Evolutionary conservation across 2,113 vertebrate species (phyloP), one percentile per base, ranked within the genome.

Genomic region (Ophthalmolycus amberensis): DNA sequence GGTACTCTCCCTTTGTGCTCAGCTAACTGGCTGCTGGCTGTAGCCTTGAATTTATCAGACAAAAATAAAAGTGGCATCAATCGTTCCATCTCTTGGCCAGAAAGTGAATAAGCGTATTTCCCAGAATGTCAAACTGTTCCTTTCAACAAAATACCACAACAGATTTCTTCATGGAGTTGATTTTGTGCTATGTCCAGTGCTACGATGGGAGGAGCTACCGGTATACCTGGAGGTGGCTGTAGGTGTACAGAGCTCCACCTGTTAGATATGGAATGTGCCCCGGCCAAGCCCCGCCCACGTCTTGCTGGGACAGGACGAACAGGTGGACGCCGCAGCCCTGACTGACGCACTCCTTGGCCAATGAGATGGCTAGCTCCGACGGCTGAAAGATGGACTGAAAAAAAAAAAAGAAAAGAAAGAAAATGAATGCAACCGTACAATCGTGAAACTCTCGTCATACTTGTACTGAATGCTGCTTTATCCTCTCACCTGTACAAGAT

Each of bases 301-400:
- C 90, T 64, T 94, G 93, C 58, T 93, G 91, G 4, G 94, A 92
- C 46, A 96, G 94, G 77, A 94, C 68, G 75, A 95, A 96, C 59
- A 95, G 89, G 83, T 96, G 93, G 79, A 96, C 78, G 3, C 94
- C 83, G 46, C 94, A 96, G 59, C 95, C 95, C 84, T 96, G 95
- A 88, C 0, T 7, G 84, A 95, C 86, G 6, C 95, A 96, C 64
- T 93, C 88, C 79, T 92, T 93, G 73, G 93, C 87, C 93, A 96
- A 83, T 64, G 92, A 93, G 62, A 87, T 11, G 9, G 80, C 77
- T 22, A n/a, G 48, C 16, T 95, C 94, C 37, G 94, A 89, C 1
- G 93, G 90, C 91, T 96, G 95, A 63, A 96, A 96, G 59, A 96
- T 92, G 37, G 94, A 93, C 95, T 96, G 71, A 27, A 9, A 3